Conservation (phyloP, 2,113 vertebrate species). For the Platanista minor region DNA sequence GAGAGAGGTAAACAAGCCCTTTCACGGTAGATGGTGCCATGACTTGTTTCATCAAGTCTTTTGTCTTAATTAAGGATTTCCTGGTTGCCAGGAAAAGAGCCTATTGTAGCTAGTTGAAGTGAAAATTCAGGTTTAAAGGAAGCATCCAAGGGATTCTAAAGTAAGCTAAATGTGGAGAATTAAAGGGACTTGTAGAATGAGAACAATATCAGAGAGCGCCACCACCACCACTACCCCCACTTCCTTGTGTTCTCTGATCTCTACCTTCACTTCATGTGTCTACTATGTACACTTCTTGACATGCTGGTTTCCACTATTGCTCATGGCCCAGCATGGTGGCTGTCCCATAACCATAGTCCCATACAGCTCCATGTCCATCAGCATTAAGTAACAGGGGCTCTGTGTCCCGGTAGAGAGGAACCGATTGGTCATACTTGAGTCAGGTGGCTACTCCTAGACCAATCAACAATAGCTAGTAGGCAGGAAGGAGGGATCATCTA, state of each 20-base stretch:
- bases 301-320: background rate
- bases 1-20: background rate
- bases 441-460: background rate
- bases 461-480: background rate
- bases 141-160: background rate
- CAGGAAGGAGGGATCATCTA: background rate
- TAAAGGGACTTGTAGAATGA: background rate
- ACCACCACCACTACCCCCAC: background rate
- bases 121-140: slow-evolving; percentile 3
- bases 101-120: background rate
- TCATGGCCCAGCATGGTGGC: background rate
- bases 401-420: background rate
- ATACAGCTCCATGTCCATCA: background rate
- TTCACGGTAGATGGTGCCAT: background rate
- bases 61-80: slow-evolving; percentile 51
- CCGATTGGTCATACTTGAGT: background rate
- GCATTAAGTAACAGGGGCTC: background rate
- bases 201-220: background rate
- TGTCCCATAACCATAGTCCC: background rate
- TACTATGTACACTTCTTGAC: background rate
- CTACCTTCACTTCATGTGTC: background rate
- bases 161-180: background rate
- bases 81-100: background rate
- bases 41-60: slow-evolving; percentile 29
- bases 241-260: background rate